Evolutionary conservation across 2,888 invertebrate genomes (phyloP).

Genomic region (Orchesella flavescens): DNA sequence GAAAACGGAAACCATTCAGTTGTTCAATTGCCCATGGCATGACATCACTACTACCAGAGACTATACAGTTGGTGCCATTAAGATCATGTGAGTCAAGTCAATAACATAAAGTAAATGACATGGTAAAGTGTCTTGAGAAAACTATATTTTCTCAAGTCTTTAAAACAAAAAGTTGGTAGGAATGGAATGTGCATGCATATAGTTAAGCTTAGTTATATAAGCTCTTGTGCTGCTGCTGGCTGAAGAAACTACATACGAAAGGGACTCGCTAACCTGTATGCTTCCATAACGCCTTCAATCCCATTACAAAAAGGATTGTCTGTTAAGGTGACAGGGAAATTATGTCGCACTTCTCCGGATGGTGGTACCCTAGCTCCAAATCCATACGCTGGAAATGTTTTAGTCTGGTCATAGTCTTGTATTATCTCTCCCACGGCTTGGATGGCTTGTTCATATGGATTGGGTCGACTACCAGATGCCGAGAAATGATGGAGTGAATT

Average conservation of each 20-base stretch:
- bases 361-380: slow-evolving; percentile 74
- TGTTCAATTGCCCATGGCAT: slow-evolving; percentile 60
- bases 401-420: slow-evolving; percentile 76
- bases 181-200: neutral
- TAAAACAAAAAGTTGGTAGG: neutral
- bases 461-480: slow-evolving; percentile 70
- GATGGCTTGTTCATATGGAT: slow-evolving; percentile 75
- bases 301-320: slow-evolving; percentile 77
- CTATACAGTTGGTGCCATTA: slow-evolving; percentile 39
- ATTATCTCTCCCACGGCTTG: slow-evolving; percentile 74
- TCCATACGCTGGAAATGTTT: slow-evolving; percentile 75
- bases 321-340: slow-evolving; percentile 77
- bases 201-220: neutral
- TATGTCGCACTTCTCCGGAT: slow-evolving; percentile 75
- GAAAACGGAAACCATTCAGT: slow-evolving; percentile 40
- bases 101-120: slow-evolving; percentile 26
- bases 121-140: neutral
- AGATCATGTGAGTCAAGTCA: slow-evolving; percentile 30
- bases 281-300: slow-evolving; percentile 73
- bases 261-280: slow-evolving; percentile 67
- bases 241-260: neutral
- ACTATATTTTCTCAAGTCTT: neutral
- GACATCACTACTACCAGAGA: slow-evolving; percentile 10
- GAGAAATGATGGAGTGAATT: slow-evolving; percentile 66
- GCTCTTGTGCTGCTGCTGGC: no score